Evolutionary conservation across 2,797 vertebrate genomes (phyloP).

Genomic region (Coregonus ussuriensis): DNA sequence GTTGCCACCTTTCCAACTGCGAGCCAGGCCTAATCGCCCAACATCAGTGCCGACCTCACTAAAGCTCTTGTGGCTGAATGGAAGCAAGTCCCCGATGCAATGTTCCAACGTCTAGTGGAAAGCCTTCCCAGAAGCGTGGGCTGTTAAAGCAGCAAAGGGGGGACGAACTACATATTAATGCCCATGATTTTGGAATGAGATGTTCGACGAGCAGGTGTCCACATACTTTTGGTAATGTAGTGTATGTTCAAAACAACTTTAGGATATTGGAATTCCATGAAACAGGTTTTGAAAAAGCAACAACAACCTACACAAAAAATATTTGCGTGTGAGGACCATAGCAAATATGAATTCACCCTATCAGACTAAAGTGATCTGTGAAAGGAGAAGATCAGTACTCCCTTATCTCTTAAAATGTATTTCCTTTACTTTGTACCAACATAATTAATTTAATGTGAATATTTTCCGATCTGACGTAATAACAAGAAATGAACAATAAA

Average conservation of each 20-base stretch:
- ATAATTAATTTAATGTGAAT: not conserved
- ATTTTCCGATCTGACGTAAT: not conserved
- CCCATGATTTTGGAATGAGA: too few species aligned
- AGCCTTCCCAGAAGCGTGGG: too few species aligned
- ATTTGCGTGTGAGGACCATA: not conserved
- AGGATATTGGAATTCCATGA: not conserved
- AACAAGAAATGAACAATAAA: not conserved
- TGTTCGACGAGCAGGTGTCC: too few species aligned
- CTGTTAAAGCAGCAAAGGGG: too few species aligned
- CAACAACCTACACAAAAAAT: not conserved
- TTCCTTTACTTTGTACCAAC: not conserved
- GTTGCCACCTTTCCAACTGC: too few species aligned
- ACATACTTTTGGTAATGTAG: not conserved
- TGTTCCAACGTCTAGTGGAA: too few species aligned
- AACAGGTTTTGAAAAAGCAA: not conserved
- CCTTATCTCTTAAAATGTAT: not conserved
- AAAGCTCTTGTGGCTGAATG: too few species aligned
- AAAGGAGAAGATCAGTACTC: not conserved
- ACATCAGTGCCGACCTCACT: too few species aligned
- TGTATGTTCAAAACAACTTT: not conserved
- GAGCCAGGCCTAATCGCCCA: too few species aligned
- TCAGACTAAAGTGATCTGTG: not conserved
- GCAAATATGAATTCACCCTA: not conserved
- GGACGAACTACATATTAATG: too few species aligned
- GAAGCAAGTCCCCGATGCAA: too few species aligned